These are phyloP conservation scores for Xanthorhoe spadicearia DNA, from an alignment of 2,888 invertebrate species.

Conservation along the genomic window DNA sequence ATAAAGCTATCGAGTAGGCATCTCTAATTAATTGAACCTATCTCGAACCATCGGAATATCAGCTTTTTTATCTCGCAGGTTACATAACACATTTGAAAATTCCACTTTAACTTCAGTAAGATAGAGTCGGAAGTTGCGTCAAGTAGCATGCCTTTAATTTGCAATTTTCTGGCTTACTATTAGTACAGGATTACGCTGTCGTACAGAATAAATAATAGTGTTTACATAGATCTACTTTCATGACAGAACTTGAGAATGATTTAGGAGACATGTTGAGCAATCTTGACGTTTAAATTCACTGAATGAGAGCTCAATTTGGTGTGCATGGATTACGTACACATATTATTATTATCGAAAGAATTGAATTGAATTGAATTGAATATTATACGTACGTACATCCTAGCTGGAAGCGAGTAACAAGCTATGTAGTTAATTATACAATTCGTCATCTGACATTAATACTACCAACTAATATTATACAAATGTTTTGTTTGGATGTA, in stretches of 20 bases:
- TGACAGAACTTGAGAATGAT: neutral
- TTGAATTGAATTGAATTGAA: too few relatives aligned
- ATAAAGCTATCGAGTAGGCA: constrained; percentile 65
- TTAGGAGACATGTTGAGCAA: neutral
- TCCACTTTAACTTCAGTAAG: constrained; percentile 30
- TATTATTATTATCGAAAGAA: too few relatives aligned
- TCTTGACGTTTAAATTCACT: neutral
- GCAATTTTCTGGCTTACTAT: constrained; percentile 81
- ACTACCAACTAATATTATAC: too few relatives aligned
- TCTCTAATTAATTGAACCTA: constrained; percentile 77
- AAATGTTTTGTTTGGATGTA: too few relatives aligned
- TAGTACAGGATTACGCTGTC: constrained; percentile 68
- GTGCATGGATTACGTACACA: neutral
- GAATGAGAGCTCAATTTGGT: neutral
- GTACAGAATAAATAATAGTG: constrained; percentile 66
- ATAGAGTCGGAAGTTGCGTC: constrained; percentile 44
- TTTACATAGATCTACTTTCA: neutral
- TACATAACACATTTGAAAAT: constrained; percentile 39
- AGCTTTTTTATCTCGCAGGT: constrained; percentile 71
- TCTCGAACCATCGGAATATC: constrained; percentile 68
- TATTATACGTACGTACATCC: too few relatives aligned
- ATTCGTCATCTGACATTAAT: too few relatives aligned
- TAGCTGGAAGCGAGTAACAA: too few relatives aligned
- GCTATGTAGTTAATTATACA: too few relatives aligned
- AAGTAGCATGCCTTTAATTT: constrained; percentile 68